Conservation (phyloP, 2,113 vertebrate species). For the Colistium nudipinnis region DNA sequence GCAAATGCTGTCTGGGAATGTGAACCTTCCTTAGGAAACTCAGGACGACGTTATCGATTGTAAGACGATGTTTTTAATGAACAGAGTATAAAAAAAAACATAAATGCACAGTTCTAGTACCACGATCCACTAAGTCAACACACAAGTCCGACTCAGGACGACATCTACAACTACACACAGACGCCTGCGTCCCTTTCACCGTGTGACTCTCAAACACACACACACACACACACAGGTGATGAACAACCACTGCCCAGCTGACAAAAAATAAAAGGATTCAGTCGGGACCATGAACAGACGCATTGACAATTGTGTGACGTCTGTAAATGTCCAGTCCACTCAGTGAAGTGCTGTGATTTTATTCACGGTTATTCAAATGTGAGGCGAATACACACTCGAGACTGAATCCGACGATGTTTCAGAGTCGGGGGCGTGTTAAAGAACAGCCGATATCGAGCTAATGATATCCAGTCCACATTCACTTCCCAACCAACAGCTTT, state of each 20-base stretch:
- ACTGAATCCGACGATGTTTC: too few species aligned
- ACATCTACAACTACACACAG: constrained; percentile 62
- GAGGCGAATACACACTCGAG: too few species aligned
- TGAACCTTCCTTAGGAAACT: too few species aligned
- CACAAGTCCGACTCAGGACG: too few species aligned
- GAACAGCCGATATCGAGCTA: constrained; percentile 27
- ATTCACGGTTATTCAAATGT: not conserved
- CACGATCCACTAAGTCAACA: constrained; percentile 20
- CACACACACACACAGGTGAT: not conserved
- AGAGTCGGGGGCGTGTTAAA: constrained; percentile 21
- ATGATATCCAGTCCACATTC: constrained; percentile 33
- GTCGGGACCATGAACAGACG: not conserved
- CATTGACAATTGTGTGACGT: not conserved
- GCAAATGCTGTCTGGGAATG: too few species aligned
- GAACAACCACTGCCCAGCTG: too few species aligned
- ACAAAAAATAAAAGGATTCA: too few species aligned
- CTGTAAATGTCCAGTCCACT: not conserved
- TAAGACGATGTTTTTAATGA: constrained; percentile 66
- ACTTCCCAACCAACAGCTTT: constrained; percentile 22
- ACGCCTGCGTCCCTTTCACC: constrained; percentile 77
- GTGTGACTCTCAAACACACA: constrained; percentile 17
- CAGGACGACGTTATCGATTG: too few species aligned
- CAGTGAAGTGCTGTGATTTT: not conserved
- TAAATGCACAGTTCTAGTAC: constrained; percentile 1
- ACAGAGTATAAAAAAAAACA: constrained; percentile 77